Evolutionary conservation across 2,888 invertebrate genomes (phyloP).

Genomic region (Gryllus longicercus): DNA sequence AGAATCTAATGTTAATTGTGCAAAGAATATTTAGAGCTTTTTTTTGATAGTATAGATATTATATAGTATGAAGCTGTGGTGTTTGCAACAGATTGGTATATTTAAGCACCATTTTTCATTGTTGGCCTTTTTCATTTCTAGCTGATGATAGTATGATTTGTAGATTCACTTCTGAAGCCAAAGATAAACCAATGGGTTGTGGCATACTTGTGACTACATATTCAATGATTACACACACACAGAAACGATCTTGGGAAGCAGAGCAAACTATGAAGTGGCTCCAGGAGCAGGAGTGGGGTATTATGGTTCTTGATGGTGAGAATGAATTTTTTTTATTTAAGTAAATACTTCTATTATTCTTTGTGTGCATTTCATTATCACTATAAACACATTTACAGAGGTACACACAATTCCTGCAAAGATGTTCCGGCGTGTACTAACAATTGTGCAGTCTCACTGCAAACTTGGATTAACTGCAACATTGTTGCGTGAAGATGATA

Average conservation of each 20-base stretch:
- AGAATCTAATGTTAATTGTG: no score
- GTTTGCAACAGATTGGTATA: not conserved
- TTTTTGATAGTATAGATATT: no score
- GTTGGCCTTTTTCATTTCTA: conserved; percentile 33
- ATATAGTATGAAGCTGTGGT: not conserved
- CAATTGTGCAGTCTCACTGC: conserved; percentile 96
- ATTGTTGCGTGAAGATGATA: conserved; percentile 95
- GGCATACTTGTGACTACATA: conserved; percentile 93
- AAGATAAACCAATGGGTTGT: conserved; percentile 96
- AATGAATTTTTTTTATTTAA: not conserved
- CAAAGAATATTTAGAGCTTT: no score
- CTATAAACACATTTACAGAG: conserved; percentile 54
- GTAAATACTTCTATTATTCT: no score
- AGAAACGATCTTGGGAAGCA: conserved; percentile 96
- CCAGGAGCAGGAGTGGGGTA: conserved; percentile 98
- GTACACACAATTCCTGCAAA: conserved; percentile 99
- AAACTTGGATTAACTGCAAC: conserved; percentile 97
- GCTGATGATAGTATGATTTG: conserved; percentile 98
- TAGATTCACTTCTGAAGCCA: conserved; percentile 97
- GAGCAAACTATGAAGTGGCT: conserved; percentile 99
- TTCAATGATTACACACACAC: conserved; percentile 99
- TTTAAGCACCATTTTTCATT: not conserved
- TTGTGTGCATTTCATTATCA: no score
- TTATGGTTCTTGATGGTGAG: conserved; percentile 83
- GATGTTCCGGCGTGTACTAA: conserved; percentile 97